Evolutionary conservation across 2,888 invertebrate species (phyloP).

Genomic region (Cheilosia grossa): DNA sequence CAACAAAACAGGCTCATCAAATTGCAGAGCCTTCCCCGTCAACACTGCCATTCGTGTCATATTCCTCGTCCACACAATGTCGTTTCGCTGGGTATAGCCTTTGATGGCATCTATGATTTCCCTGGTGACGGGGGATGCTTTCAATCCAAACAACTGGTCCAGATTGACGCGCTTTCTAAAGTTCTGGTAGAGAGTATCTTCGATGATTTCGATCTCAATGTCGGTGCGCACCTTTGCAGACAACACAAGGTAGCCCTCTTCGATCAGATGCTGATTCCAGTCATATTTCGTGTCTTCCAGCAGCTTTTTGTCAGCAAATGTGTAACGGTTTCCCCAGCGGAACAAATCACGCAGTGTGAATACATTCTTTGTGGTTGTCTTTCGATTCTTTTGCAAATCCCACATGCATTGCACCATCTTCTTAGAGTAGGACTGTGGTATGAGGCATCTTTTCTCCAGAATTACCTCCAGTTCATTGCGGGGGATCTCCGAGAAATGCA

Average conservation of each 20-base stretch:
- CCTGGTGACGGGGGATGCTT: slow-evolving; percentile 90
- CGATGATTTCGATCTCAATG: slow-evolving; percentile 92
- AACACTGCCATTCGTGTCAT: slow-evolving; percentile 92
- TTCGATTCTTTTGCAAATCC: slow-evolving; percentile 92
- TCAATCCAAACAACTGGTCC: slow-evolving; percentile 88
- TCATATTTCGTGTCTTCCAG: slow-evolving; percentile 89
- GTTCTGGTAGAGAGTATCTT: slow-evolving; percentile 90
- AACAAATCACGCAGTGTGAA: slow-evolving; percentile 98
- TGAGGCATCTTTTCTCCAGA: slow-evolving; percentile 92
- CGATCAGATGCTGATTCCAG: slow-evolving; percentile 98
- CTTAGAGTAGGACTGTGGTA: slow-evolving; percentile 94
- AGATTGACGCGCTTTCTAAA: slow-evolving; percentile 90
- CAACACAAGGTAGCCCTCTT: slow-evolving; percentile 97
- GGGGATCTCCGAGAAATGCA: slow-evolving; percentile 98
- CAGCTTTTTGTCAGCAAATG: slow-evolving; percentile 86
- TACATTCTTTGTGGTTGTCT: slow-evolving; percentile 94
- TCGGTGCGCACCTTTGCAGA: slow-evolving; percentile 94
- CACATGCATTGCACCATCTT: slow-evolving; percentile 96
- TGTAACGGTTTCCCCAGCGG: slow-evolving; percentile 97
- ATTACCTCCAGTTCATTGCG: slow-evolving; percentile 93
- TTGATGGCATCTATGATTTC: slow-evolving; percentile 88
- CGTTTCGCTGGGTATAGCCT: slow-evolving; percentile 85
- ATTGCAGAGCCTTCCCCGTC: slow-evolving; percentile 92
- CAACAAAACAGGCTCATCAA: slow-evolving; percentile 96
- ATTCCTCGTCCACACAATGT: slow-evolving; percentile 97